Conservation (phyloP, 2,113 vertebrate genomes). For the Macquaria australasica region DNA sequence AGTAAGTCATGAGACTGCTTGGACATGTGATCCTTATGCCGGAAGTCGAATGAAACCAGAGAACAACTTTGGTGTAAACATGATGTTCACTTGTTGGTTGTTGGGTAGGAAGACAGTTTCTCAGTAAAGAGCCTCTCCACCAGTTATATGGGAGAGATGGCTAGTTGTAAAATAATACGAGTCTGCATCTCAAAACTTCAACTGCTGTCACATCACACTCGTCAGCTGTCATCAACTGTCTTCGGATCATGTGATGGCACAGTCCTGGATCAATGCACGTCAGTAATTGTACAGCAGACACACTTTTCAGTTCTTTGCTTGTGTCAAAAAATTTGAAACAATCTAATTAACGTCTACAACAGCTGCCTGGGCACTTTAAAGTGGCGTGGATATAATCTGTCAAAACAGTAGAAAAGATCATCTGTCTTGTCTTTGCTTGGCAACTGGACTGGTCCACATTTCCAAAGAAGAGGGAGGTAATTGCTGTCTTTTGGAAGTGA, state of each 20-base stretch:
- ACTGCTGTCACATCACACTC: constrained; percentile 50
- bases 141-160: constrained; percentile 50
- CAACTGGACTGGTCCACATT: constrained; percentile 48
- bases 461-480: constrained; percentile 61
- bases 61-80: constrained; percentile 49
- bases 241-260: constrained; percentile 42
- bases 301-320: constrained; percentile 38
- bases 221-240: constrained; percentile 54
- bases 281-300: constrained; percentile 40
- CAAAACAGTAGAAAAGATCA: constrained; percentile 60
- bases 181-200: constrained; percentile 42
- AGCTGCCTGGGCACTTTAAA: constrained; percentile 66
- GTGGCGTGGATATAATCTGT: constrained; percentile 55
- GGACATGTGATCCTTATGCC: constrained; percentile 30
- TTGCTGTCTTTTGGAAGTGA: constrained; percentile 70
- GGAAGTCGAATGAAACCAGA: constrained; percentile 63
- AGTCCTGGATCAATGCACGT: constrained; percentile 45
- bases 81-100: constrained; percentile 35
- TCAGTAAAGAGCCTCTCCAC: constrained; percentile 29
- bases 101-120: constrained; percentile 25
- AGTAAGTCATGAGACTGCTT: constrained; percentile 12
- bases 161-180: constrained; percentile 54
- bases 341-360: constrained; percentile 37
- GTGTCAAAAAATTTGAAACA: constrained; percentile 40
- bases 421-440: constrained; percentile 55